phyloP scores from a whole-genome alignment of 2,113 vertebrate genomes.

The Acinonyx jubatus region DNA sequence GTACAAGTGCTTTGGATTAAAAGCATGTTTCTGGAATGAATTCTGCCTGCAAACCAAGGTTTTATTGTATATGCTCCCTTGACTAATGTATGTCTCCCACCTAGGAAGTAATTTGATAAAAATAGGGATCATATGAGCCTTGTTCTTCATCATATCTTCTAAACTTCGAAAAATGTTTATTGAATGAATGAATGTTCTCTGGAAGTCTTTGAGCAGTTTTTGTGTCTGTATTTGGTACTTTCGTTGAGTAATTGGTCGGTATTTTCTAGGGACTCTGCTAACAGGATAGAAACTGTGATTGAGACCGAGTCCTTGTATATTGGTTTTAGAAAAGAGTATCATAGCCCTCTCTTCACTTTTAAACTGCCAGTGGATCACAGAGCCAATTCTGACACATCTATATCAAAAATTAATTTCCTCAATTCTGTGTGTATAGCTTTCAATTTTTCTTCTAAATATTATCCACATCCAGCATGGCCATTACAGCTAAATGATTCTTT shows the following conservation, averaged over 20 bases:
- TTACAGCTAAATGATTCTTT: constrained; percentile 28
- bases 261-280: neutral
- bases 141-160: neutral
- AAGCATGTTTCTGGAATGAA: too few relatives aligned
- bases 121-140: neutral
- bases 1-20: too few relatives aligned
- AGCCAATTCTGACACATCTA: neutral
- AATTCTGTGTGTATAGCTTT: neutral
- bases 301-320: neutral
- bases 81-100: neutral
- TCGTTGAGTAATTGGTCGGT: neutral
- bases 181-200: neutral
- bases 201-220: neutral
- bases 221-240: neutral
- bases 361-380: neutral
- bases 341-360: neutral
- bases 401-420: constrained; percentile 16
- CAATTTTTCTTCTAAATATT: neutral
- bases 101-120: neutral
- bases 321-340: constrained; percentile 15
- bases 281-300: neutral
- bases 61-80: neutral
- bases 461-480: neutral
- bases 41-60: too few relatives aligned
- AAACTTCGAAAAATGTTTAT: neutral